Evolutionary conservation across 2,113 vertebrate genomes (phyloP).

Genomic region (Cnemophilus loriae): DNA sequence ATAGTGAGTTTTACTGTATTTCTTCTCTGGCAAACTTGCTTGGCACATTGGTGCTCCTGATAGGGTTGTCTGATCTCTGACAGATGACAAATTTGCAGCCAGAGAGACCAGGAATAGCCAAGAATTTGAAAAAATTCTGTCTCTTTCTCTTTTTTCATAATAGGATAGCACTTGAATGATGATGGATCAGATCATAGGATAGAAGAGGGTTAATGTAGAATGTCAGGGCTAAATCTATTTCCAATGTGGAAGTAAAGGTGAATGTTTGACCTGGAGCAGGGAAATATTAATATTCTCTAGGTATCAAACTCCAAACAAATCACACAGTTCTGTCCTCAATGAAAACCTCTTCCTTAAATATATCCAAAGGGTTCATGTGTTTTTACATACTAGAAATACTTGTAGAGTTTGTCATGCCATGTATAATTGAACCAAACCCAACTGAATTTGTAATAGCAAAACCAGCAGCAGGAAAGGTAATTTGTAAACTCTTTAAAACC

Average conservation of each 20-base stretch:
- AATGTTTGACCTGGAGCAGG: background rate
- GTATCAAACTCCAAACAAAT: background rate
- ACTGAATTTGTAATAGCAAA: background rate
- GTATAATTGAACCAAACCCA: background rate
- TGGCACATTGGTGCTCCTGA: background rate
- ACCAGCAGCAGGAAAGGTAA: background rate
- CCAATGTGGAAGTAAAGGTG: background rate
- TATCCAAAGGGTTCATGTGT: background rate
- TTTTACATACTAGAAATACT: conserved; percentile 23
- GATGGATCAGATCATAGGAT: background rate
- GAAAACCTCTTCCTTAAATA: conserved; percentile 6
- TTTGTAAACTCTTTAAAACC: conserved; percentile 8
- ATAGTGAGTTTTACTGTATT: background rate
- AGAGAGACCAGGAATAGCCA: background rate
- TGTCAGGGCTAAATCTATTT: background rate
- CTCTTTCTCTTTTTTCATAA: background rate
- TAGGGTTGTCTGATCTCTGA: background rate
- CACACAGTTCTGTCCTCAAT: background rate
- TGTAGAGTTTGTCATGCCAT: background rate
- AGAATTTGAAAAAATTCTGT: background rate
- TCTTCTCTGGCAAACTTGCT: background rate
- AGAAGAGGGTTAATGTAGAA: background rate
- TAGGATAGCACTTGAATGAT: background rate
- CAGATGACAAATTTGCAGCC: background rate
- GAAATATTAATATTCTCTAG: background rate